A percentile compares a stretch with the other conserved stretches of the same genome.
Conservation (phyloP, 2,113 vertebrate genomes). For the Osmerus eperlanus region DNA sequence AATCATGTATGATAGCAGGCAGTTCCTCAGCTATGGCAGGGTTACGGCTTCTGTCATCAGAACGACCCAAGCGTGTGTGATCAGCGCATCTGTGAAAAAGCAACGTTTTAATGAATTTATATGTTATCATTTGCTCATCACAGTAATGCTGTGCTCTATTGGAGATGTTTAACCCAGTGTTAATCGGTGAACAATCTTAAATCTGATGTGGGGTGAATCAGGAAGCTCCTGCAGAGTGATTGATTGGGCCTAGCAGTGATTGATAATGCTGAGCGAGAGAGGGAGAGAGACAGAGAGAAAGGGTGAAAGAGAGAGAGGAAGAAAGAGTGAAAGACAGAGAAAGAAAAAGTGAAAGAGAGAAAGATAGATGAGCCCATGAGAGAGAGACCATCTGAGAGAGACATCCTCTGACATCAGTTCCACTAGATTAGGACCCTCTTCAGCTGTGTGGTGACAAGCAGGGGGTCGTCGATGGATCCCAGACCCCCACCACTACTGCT, state of each 20-base stretch:
- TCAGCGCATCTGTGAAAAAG: too few relatives aligned
- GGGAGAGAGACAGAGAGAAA: neutral
- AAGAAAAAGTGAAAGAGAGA: neutral
- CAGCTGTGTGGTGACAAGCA: slow-evolving; percentile 48
- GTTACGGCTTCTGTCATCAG: too few relatives aligned
- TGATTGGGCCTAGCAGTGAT: neutral
- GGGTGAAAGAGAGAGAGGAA: neutral
- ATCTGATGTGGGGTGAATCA: slow-evolving; percentile 47
- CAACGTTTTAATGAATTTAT: too few relatives aligned
- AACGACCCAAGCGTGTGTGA: too few relatives aligned
- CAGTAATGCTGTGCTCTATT: neutral
- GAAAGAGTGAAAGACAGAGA: neutral
- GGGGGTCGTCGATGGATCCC: slow-evolving; percentile 32
- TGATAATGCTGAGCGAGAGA: slow-evolving; percentile 36
- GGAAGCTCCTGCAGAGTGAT: slow-evolving; percentile 46
- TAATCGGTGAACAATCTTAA: slow-evolving; percentile 30
- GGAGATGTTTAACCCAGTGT: slow-evolving; percentile 6
- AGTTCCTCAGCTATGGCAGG: too few relatives aligned
- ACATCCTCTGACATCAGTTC: slow-evolving; percentile 55
- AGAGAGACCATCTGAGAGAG: slow-evolving; percentile 57
- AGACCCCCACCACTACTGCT: slow-evolving; percentile 16
- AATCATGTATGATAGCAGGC: too few relatives aligned
- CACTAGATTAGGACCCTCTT: slow-evolving; percentile 59
- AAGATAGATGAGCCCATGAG: slow-evolving; percentile 26
- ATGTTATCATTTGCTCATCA: too few relatives aligned